Base-by-base conservation (phyloP, 2,113 vertebrate genomes). In the Noctilio leporinus region DNA sequence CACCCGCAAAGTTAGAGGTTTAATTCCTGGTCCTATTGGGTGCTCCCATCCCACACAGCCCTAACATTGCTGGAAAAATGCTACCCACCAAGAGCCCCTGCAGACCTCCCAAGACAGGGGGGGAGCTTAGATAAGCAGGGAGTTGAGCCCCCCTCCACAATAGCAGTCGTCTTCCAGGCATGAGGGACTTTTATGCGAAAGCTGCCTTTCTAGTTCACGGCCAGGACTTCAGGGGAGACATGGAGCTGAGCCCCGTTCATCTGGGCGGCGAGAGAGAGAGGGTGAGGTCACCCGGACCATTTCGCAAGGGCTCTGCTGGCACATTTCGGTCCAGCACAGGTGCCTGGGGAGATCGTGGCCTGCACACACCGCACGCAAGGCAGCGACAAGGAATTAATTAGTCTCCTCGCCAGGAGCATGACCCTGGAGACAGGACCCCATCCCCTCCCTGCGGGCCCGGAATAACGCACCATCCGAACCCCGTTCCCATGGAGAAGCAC, bases 391-490 rank as follows among this genome's bases (percentile, higher is more conserved):
- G 55, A 80, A 76, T 47, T n/a, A 80, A 76, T 47, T n/a, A 55
- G 45, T 87, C 83, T 67, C 83, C 9, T 8, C 4, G n/a, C 78
- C 53, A 5, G 65, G 24, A 94, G 33, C 19, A 3, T 43, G 38
- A 30, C 92, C 90, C 95, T 78, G 67, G 95, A 89, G 96, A 94
- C 59, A 33, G 16, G 62, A 47, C 17, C 43, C 14, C 43, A 53
- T 40, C 51, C 40, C 0, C 0, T 94, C 91, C 95, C 89, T 69
- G 14, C 14, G 67, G 93, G 64, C 87, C 89, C 1, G 1, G 88
- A 77, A 83, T n/a, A 85, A 88, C 86, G 94, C 33, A 14, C 49
- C 55, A 35, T 45, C 76, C 77, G 28, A 84, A 91, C 92, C 45
- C 1, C 10, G 62, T 89, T 67, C 78, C 96, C 24, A 14, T 45